These are phyloP conservation scores for Numenius arquata DNA, from an alignment of 2,113 vertebrate genomes.

Conservation along the genomic window DNA sequence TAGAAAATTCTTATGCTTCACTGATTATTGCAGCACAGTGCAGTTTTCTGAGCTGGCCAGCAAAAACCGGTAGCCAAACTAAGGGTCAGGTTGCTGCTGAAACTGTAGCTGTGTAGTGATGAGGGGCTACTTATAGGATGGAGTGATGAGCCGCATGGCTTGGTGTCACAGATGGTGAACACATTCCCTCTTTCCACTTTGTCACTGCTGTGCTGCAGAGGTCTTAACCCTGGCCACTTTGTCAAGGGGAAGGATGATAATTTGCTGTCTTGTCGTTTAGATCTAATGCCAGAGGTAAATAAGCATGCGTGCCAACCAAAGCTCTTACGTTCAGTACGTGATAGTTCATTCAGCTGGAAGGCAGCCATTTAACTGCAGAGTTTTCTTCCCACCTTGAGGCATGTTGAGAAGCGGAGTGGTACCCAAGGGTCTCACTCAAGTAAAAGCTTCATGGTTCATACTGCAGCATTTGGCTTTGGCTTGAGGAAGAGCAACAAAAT, in stretches of 20 bases:
- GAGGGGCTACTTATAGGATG: background rate
- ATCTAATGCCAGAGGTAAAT: background rate
- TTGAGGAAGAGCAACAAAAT: rapidly evolving
- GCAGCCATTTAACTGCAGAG: background rate
- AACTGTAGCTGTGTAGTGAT: background rate
- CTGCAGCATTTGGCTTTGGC: background rate
- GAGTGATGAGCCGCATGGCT: background rate
- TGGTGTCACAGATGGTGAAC: background rate
- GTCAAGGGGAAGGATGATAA: background rate
- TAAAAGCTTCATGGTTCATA: background rate
- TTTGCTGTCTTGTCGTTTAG: background rate
- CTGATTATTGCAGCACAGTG: background rate
- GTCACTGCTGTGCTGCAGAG: background rate
- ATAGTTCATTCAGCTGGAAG: background rate
- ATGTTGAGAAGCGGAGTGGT: background rate
- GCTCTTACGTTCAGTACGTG: rapidly evolving
- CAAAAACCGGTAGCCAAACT: background rate
- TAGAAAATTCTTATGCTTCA: background rate
- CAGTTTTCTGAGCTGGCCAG: background rate
- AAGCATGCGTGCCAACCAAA: background rate
- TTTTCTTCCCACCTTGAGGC: background rate
- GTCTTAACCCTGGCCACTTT: background rate
- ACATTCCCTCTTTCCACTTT: background rate
- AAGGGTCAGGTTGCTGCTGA: background rate
- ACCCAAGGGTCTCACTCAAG: background rate